Conservation (phyloP, 1,140 invertebrate species). For the Drosophila parvula region DNA sequence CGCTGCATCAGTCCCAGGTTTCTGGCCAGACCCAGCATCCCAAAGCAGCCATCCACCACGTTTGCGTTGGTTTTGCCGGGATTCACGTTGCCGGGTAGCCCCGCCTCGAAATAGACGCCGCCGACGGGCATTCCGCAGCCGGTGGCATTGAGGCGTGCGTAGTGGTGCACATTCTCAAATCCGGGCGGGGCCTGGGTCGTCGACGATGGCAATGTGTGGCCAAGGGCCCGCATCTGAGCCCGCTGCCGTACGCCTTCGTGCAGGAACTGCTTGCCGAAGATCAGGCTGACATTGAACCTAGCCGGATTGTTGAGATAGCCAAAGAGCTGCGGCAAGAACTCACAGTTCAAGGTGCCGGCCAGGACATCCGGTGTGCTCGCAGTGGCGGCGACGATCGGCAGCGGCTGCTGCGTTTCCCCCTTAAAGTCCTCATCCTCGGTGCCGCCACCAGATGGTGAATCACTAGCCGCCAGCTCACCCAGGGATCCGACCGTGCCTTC, state of each 20-base stretch:
- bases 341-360: not conserved
- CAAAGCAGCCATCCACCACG: constrained; percentile 31
- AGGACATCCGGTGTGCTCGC: not conserved
- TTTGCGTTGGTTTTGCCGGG: not conserved
- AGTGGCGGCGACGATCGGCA: not conserved
- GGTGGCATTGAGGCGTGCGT: constrained; percentile 48
- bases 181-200: constrained; percentile 16
- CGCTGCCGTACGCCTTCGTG: constrained; percentile 40
- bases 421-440: not conserved
- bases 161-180: constrained; percentile 32
- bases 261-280: constrained; percentile 59
- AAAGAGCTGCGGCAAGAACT: constrained; percentile 12
- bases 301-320: not conserved
- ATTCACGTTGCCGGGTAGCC: not conserved
- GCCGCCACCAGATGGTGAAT: not conserved
- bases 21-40: constrained; percentile 48
- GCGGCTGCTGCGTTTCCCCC: not conserved
- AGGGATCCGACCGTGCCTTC: not conserved
- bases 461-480: not conserved
- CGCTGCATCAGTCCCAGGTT: constrained; percentile 21
- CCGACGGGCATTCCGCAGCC: constrained; percentile 46
- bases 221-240: not conserved
- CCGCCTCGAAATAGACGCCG: constrained; percentile 44
- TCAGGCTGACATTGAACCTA: constrained; percentile 19
- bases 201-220: no score